Evolutionary conservation across 2,113 vertebrate species (phyloP).

Genomic region (Dasyprocta punctata): DNA sequence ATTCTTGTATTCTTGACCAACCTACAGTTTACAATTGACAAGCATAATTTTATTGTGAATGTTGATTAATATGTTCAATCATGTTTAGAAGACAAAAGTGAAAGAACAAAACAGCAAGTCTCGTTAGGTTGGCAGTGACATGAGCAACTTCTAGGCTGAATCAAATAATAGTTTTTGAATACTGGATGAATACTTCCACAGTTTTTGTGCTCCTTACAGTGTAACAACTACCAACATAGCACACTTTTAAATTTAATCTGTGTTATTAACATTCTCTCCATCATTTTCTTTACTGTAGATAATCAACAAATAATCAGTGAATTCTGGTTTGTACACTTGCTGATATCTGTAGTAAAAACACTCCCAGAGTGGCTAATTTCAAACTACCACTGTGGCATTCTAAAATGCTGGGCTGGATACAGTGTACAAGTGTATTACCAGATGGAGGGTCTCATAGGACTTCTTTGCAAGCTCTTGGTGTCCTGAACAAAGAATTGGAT

Average conservation of each 20-base stretch:
- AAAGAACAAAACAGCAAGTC: background rate
- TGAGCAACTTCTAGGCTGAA: background rate
- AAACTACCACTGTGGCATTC: too few species aligned
- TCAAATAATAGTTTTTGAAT: background rate
- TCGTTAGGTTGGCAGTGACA: background rate
- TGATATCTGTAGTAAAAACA: background rate
- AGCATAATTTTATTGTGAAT: background rate
- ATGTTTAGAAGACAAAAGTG: background rate
- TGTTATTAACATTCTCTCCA: background rate
- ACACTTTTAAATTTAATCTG: background rate
- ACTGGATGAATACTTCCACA: background rate
- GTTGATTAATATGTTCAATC: background rate
- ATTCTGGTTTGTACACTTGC: background rate
- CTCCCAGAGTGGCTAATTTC: background rate
- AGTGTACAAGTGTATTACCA: too few species aligned
- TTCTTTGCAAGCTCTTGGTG: background rate
- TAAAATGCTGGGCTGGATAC: background rate
- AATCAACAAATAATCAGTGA: background rate
- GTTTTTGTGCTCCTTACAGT: background rate
- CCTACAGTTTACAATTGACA: background rate
- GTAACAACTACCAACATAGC: background rate
- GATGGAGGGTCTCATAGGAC: background rate
- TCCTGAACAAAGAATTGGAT: background rate
- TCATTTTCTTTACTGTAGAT: background rate
- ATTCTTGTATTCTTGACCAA: background rate